These are phyloP conservation scores for Orthonyx spaldingii DNA, from an alignment of 2,113 vertebrate species.

Conservation along the genomic window DNA sequence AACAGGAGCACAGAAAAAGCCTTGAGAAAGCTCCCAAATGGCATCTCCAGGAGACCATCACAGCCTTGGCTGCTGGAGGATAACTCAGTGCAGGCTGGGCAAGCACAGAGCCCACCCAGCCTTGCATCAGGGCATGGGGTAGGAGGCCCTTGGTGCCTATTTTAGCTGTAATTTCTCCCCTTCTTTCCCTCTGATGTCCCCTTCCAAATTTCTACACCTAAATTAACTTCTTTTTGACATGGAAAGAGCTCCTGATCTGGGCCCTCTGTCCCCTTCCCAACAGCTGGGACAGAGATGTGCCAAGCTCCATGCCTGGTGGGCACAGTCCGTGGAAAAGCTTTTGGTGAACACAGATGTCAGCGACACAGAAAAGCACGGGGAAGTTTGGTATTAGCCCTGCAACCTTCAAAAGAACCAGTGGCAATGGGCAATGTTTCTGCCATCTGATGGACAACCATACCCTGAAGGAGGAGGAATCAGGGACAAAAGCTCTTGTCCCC, in stretches of 20 bases:
- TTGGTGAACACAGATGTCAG: not conserved
- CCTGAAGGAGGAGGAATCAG: not conserved
- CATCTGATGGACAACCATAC: not conserved
- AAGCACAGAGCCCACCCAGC: not conserved
- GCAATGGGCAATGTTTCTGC: not conserved
- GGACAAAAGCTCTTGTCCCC: not conserved
- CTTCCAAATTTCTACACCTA: not conserved
- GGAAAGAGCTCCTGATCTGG: not conserved
- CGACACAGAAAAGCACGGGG: not conserved
- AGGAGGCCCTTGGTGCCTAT: not conserved
- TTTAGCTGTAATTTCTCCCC: not conserved
- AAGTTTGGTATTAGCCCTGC: not conserved
- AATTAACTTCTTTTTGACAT: not conserved
- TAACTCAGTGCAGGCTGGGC: not conserved
- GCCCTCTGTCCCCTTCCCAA: not conserved
- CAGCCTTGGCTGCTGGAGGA: not conserved
- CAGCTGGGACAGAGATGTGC: not conserved
- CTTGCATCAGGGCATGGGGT: not conserved
- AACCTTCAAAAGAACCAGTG: not conserved
- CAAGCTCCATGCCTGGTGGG: not conserved
- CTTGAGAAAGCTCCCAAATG: not conserved
- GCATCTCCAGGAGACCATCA: not conserved
- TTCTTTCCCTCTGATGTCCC: not conserved
- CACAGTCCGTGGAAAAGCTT: not conserved
- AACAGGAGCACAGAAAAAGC: not conserved